Base-by-base conservation (phyloP, 2,888 invertebrate genomes). In the Seira ritae region DNA sequence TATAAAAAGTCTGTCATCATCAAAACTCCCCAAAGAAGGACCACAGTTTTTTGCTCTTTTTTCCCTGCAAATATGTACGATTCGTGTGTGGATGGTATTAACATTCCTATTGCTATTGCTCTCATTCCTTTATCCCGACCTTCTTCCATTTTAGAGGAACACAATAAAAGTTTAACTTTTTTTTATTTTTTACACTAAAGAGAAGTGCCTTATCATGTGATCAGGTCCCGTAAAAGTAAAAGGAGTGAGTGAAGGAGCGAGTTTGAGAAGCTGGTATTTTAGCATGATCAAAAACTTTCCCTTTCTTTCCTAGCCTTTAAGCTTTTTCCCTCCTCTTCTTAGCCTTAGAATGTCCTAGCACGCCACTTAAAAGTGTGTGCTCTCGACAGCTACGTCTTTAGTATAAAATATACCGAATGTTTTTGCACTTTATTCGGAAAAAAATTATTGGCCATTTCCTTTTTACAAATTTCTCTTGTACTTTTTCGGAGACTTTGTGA, bases 121-220 rank as follows among this genome's bases (percentile, higher is more conserved):
- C 12, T 62, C 6, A 19, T n/a, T 12, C 20, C 62, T n/a, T 8
- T 62, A 20, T 62, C 22, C n/a, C 62, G 20, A 20, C 62, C 62
- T 62, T 62, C 62, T 62, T 62, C 62, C 62, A 19, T 62, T 62
- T 62, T 62, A 62, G 20, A 20, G 15, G 20, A 62, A 19, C 62
- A 19, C 62, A 22, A 62, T 62, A 62, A 62, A 62, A 62, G 20
- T 19, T 62, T 62, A 2, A 62, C 10, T 20, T 62, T 62, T 62
- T 50, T 62, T 62, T 62, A 62, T 62, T 62, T n/a, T 62, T 62
- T n/a, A 62, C 62, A 62, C 62, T 62, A 19, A 62, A 62, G 62
- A 62, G 22, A 62, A 62, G 15, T 62, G 62, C 20, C 62, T 62
- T 62, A 62, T 62, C 62, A 8, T 62, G 62, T 62, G 62, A 62